These are phyloP conservation scores for Chloroclystis v-ata DNA, from an alignment of 2,888 invertebrate genomes.

Conservation along the genomic window DNA sequence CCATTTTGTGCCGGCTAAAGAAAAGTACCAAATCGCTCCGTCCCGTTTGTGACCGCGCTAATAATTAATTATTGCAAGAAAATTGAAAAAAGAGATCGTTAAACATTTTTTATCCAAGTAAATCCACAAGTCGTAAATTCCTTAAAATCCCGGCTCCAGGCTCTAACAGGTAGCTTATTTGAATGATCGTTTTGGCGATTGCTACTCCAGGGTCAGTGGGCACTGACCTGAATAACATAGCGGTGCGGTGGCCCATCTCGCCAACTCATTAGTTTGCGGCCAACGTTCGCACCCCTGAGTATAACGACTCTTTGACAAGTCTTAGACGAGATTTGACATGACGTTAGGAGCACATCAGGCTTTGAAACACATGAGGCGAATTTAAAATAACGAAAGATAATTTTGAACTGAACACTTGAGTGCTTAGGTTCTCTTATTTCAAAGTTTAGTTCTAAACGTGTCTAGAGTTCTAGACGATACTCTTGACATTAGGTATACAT, in stretches of 20 bases:
- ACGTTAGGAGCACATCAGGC: not conserved
- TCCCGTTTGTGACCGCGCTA: not conserved
- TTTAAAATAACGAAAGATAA: not conserved
- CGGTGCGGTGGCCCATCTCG: constrained; percentile 17
- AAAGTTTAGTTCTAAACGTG: no score
- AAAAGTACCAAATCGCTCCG: no score
- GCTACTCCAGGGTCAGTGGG: constrained; percentile 22
- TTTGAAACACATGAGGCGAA: not conserved
- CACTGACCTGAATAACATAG: constrained; percentile 26
- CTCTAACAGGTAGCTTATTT: constrained; percentile 26
- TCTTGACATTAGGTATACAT: no score
- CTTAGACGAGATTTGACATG: not conserved
- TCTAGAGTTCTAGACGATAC: no score
- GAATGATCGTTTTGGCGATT: constrained; percentile 25
- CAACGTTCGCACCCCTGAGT: constrained; percentile 16
- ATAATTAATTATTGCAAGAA: not conserved
- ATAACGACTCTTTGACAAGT: constrained; percentile 9
- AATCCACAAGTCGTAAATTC: constrained; percentile 15
- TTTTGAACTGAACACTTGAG: no score
- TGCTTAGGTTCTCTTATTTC: no score
- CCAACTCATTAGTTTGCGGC: constrained; percentile 28
- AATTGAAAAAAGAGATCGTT: constrained; percentile 10
- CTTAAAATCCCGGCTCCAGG: constrained; percentile 11
- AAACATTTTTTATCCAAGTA: constrained; percentile 14
- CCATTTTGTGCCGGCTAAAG: no score